Evolutionary conservation across 2,797 vertebrate species (phyloP).

Genomic region (Enteromius paludinosus): DNA sequence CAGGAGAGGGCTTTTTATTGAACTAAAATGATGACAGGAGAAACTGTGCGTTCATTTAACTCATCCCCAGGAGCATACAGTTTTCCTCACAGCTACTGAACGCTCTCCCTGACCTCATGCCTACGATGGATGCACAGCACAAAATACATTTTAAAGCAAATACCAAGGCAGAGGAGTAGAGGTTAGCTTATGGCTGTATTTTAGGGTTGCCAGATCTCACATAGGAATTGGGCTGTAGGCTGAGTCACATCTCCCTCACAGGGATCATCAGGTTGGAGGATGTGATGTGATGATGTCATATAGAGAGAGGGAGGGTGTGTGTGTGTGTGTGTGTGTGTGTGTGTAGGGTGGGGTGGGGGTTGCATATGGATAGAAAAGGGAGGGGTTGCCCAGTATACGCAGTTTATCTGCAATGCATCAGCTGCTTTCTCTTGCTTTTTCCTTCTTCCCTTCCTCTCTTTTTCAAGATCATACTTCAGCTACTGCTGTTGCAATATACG

Average conservation of each 20-base stretch:
- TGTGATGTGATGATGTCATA: constrained; percentile 71
- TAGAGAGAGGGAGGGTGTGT: constrained; percentile 43
- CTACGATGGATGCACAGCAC: background rate
- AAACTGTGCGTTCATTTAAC: constrained; percentile 17
- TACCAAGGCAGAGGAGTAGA: background rate
- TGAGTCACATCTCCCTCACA: constrained; percentile 39
- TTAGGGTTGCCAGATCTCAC: constrained; percentile 8
- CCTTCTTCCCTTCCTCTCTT: constrained; percentile 54
- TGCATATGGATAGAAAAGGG: constrained; percentile 62
- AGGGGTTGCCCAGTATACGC: constrained; percentile 75
- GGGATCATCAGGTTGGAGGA: constrained; percentile 61
- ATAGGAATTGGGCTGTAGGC: constrained; percentile 24
- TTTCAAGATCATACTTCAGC: background rate
- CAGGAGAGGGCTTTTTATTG: background rate
- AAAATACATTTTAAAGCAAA: constrained; percentile 10
- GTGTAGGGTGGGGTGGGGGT: background rate
- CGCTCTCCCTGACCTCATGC: background rate
- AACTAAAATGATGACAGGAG: constrained; percentile 10
- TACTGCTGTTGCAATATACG: constrained; percentile 32
- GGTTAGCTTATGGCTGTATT: background rate
- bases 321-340: background rate
- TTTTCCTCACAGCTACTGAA: constrained; percentile 24
- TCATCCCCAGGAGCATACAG: background rate
- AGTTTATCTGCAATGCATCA: constrained; percentile 90
- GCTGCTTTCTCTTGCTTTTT: constrained; percentile 69